These are phyloP conservation scores for Cydia splendana DNA, from an alignment of 1,140 invertebrate genomes.

Conservation along the genomic window DNA sequence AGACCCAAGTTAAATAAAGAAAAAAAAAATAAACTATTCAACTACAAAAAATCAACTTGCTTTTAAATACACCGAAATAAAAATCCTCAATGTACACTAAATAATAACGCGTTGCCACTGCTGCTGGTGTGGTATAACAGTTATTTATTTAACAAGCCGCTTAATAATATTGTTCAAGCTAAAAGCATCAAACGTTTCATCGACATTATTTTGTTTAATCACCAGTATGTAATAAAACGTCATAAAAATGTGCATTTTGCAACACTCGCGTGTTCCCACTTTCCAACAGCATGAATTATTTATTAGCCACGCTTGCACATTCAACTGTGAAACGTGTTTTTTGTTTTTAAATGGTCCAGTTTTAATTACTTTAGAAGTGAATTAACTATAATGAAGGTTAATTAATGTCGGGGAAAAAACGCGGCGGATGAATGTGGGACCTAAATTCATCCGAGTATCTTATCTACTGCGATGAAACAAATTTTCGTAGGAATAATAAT, in stretches of 20 bases:
- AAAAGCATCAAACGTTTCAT: not conserved
- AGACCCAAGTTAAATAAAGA: no score
- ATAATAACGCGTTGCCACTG: no score
- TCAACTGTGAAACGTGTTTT: slow-evolving; percentile 9
- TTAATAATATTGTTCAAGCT: not conserved
- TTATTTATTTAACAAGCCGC: not conserved
- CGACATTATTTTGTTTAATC: slow-evolving; percentile 1
- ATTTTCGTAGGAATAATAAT: no score
- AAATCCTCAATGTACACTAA: no score
- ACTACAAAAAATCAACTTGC: no score
- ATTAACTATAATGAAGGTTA: not conserved
- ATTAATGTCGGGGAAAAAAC: not conserved
- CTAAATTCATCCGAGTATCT: no score
- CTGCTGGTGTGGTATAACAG: no score
- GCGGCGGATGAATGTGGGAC: not conserved
- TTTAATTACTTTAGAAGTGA: slow-evolving; percentile 10
- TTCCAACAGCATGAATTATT: not conserved
- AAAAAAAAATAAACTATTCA: no score
- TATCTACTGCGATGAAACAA: no score
- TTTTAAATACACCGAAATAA: no score
- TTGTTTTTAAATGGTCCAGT: slow-evolving; percentile 3
- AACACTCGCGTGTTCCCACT: slow-evolving; percentile 3
- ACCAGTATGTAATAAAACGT: slow-evolving; percentile 5
- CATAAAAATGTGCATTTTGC: slow-evolving; percentile 4
- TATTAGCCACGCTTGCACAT: slow-evolving; percentile 7